Evolutionary conservation across 2,113 vertebrate genomes (phyloP).

Genomic region (Dolichallabes microphthalmus): DNA sequence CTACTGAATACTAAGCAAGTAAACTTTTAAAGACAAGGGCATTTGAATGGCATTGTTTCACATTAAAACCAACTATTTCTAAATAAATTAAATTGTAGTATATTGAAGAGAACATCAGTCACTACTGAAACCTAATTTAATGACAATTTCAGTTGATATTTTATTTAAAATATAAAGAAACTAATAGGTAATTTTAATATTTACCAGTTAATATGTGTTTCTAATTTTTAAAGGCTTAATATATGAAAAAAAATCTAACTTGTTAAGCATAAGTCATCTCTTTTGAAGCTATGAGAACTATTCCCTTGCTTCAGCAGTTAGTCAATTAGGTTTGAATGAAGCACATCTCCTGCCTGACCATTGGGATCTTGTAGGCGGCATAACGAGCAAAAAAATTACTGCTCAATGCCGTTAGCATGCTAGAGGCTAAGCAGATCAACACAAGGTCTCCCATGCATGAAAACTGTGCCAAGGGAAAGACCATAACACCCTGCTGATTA

Average conservation of each 20-base stretch:
- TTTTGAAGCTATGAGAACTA: neutral
- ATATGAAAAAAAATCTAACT: neutral
- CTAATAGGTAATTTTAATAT: neutral
- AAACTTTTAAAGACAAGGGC: neutral
- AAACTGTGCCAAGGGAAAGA: constrained; percentile 45
- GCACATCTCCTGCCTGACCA: constrained; percentile 32
- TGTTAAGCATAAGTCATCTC: neutral
- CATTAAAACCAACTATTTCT: neutral
- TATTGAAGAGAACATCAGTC: neutral
- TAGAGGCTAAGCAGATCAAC: constrained; percentile 61
- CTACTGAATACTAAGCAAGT: constrained; percentile 10
- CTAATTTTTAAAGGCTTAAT: neutral
- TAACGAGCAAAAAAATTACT: constrained; percentile 63
- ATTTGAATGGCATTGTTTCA: neutral
- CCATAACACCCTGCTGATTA: constrained; percentile 48
- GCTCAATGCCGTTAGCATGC: constrained; percentile 61
- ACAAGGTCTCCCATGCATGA: constrained; percentile 55
- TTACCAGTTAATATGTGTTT: neutral
- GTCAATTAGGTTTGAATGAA: constrained; percentile 37
- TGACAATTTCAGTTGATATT: neutral
- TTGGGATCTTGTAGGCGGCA: constrained; percentile 52
- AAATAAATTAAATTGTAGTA: neutral
- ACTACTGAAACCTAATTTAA: neutral
- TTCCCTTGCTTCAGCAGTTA: constrained; percentile 28
- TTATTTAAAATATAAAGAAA: neutral